phyloP scores from a whole-genome alignment of 2,888 invertebrate genomes.

The Meteorus cinctellus region DNA sequence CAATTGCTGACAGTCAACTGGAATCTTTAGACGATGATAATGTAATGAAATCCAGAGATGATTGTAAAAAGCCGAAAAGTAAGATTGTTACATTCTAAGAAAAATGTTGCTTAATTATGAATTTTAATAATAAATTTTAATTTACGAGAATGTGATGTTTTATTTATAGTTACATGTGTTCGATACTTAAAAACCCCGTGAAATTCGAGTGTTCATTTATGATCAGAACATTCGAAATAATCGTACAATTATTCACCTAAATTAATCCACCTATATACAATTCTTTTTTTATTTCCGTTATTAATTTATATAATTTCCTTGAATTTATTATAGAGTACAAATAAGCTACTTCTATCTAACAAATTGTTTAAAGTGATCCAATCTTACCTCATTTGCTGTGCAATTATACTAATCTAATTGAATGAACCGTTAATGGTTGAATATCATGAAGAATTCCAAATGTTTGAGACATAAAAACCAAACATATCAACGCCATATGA shows the following conservation, averaged over 20 bases:
- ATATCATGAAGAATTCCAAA: not conserved
- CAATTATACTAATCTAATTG: not conserved
- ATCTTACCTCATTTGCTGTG: not conserved
- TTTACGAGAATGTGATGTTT: constrained; percentile 43
- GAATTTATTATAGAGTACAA: not conserved
- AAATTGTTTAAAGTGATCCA: not conserved
- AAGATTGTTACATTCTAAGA: constrained; percentile 67
- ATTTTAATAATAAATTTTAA: constrained; percentile 14
- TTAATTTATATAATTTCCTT: not conserved
- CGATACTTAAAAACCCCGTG: constrained; percentile 38
- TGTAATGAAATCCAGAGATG: not conserved
- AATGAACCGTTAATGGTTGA: not conserved
- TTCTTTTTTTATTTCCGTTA: not conserved
- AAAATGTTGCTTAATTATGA: constrained; percentile 27
- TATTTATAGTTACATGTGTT: constrained; percentile 52
- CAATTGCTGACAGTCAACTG: constrained; percentile 56
- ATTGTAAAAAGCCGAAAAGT: constrained; percentile 50
- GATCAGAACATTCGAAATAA: not conserved
- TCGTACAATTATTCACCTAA: not conserved
- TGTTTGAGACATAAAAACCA: not conserved
- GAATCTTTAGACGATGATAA: constrained; percentile 61
- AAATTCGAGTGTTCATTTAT: not conserved
- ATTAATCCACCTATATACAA: not conserved
- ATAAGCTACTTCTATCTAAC: not conserved
- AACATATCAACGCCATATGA: not conserved